phyloP scores from a whole-genome alignment of 2,888 invertebrate genomes.

The Electrophaes corylata region DNA sequence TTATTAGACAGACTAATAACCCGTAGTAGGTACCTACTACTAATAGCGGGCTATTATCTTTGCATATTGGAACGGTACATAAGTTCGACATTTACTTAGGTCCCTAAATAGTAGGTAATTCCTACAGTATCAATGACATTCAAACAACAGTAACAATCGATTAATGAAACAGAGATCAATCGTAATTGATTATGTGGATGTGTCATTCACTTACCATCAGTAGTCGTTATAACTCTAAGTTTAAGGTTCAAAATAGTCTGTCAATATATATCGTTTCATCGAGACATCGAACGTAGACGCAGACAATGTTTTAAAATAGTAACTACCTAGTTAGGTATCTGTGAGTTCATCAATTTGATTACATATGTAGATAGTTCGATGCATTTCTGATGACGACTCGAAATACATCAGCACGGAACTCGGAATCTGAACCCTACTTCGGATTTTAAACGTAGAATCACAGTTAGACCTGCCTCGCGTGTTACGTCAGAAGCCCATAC shows the following conservation, averaged over 20 bases:
- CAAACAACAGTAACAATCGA: constrained; percentile 31
- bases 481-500: too few species aligned
- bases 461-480: too few species aligned
- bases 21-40: too few species aligned
- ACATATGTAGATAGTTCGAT: too few species aligned
- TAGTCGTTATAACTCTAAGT: not conserved
- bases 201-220: constrained; percentile 27
- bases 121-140: not conserved
- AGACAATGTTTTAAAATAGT: not conserved
- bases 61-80: too few species aligned
- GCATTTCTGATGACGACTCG: too few species aligned
- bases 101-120: not conserved
- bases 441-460: too few species aligned
- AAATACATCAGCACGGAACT: too few species aligned
- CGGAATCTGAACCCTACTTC: too few species aligned
- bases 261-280: not conserved
- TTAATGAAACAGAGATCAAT: constrained; percentile 50
- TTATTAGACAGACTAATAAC: too few species aligned
- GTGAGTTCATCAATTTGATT: too few species aligned
- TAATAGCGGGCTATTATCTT: too few species aligned
- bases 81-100: not conserved
- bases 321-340: not conserved
- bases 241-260: constrained; percentile 15
- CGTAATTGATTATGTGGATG: constrained; percentile 45
- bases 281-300: not conserved